A percentile compares a stretch with the other conserved stretches of the same genome.
phyloP scores from a whole-genome alignment of 2,797 vertebrate species.

The Ataeniobius toweri region DNA sequence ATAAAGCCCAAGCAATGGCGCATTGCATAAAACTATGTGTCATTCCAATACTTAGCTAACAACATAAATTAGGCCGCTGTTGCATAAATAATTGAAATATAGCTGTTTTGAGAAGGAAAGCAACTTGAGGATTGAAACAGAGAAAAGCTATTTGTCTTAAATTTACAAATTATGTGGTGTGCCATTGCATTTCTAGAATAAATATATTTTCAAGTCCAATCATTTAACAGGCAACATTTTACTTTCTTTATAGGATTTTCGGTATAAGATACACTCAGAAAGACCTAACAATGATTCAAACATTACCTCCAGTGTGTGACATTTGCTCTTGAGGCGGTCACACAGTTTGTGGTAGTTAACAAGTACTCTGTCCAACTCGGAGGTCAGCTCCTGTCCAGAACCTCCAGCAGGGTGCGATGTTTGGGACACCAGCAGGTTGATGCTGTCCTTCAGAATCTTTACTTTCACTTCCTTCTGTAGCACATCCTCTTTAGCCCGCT shows the following conservation, averaged over 20 bases:
- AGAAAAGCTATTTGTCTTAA: no score
- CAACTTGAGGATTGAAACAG: neutral
- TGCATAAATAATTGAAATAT: constrained; percentile 8
- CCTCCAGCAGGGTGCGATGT: constrained; percentile 77
- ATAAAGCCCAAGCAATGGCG: constrained; percentile 15
- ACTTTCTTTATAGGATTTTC: neutral
- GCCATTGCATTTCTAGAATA: no score
- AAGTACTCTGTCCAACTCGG: constrained; percentile 86
- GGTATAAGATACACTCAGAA: neutral
- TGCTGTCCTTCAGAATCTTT: constrained; percentile 97
- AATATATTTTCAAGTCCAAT: neutral
- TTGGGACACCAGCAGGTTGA: constrained; percentile 87
- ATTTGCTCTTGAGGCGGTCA: constrained; percentile 94
- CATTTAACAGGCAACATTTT: neutral
- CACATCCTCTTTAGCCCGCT: constrained; percentile 99
- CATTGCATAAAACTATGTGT: constrained; percentile 13
- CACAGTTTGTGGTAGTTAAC: constrained; percentile 95
- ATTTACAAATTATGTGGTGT: neutral
- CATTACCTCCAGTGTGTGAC: constrained; percentile 93
- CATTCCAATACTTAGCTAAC: constrained; percentile 12
- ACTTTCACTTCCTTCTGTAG: constrained; percentile 97
- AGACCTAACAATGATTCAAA: constrained; percentile 5
- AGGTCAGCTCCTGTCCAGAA: constrained; percentile 80
- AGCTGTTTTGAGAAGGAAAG: neutral
- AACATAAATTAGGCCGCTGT: constrained; percentile 12